Base-by-base conservation (phyloP, 2,113 vertebrate species). In the Cyanoramphus novaezelandiae region DNA sequence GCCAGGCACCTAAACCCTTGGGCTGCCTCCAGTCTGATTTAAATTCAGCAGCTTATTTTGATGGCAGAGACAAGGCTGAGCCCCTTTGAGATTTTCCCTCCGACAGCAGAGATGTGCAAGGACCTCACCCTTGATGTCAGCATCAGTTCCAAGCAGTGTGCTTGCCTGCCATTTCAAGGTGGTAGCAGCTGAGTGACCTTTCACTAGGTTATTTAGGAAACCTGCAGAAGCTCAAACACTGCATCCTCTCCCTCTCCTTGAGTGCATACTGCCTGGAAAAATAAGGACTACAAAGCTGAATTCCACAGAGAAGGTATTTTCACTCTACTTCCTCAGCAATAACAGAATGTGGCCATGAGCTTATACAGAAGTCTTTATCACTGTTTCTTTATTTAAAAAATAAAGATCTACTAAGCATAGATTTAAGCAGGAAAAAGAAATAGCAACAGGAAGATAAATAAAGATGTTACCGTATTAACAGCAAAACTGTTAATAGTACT, bases 1-100 rank as follows among this genome's bases (percentile, higher is more conserved):
- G 72, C 25, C 31, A 72, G 52, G 71, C 65, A 68, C 75, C 64
- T 55, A 87, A 82, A 80, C 64, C 65, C 76, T 81, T 57, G 65
- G 74, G 52, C 75, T 81, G 25, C 80, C 52, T 91, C 65, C 46
- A 68, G n/a, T 31, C 57, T 47, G 55, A 52, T 87, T 79, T 82
- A 75, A 87, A 91, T 67, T 80, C 93, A 82, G 50, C 60, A 52
- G 64, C 64, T 83, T 43, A 4, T 77, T 91, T 59, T 75, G 64
- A 50, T 33, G 21, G 47, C 80, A 75, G 35, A 93, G 76, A 60
- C 39, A 70, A 75, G 43, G 28, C 84, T 47, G 68, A 94, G 53
- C n/a, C 71, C 70, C 79, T 79, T 19, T 24, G 72, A 92, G 82
- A 59, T 57, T 62, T 90, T 64, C 39, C 35, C 46, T 74, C 44